A percentile compares a stretch with the other conserved stretches of the same genome.
Conservation (phyloP, 2,113 vertebrate genomes). For the Corythornis madagascariensis region DNA sequence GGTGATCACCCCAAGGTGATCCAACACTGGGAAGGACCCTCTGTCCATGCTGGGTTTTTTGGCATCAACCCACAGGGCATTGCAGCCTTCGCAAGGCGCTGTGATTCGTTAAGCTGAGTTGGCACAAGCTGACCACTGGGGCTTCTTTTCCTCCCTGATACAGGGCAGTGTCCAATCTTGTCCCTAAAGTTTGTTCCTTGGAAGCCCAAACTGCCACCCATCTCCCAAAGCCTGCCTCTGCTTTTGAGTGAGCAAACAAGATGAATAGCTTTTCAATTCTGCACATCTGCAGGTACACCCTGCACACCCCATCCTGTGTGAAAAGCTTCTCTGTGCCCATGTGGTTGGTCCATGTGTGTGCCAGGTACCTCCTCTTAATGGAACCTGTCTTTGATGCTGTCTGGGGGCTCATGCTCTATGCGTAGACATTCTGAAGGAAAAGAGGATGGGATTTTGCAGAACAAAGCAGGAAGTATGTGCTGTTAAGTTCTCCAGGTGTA, state of each 20-base stretch:
- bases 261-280: not conserved
- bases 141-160: not conserved
- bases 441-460: not conserved
- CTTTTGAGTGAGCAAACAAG: not conserved
- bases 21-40: not conserved
- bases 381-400: not conserved
- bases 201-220: accelerated
- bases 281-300: not conserved
- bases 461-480: not conserved
- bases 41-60: not conserved
- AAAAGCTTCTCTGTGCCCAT: not conserved
- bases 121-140: not conserved
- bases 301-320: not conserved
- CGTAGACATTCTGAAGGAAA: not conserved
- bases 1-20: not conserved
- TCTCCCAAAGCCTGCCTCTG: not conserved
- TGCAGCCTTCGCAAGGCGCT: not conserved
- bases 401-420: not conserved
- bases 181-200: accelerated
- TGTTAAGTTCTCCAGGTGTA: not conserved
- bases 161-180: not conserved
- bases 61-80: not conserved
- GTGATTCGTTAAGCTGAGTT: not conserved
- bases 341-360: not conserved
- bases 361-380: not conserved